These are phyloP conservation scores for Podarcis raffonei DNA, from an alignment of 2,113 vertebrate species.

Conservation along the genomic window DNA sequence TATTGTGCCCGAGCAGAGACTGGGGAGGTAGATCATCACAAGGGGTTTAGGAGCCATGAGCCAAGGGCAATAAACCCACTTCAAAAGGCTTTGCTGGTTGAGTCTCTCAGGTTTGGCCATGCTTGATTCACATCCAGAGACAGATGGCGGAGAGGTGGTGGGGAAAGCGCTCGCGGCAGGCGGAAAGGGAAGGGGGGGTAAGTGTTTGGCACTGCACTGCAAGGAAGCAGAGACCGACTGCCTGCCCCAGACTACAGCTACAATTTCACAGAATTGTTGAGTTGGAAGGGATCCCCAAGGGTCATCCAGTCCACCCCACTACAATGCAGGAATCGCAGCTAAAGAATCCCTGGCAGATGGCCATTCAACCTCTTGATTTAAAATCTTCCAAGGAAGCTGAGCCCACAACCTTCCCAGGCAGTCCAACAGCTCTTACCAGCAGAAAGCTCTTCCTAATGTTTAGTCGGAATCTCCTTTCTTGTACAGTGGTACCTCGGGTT, in stretches of 20 bases:
- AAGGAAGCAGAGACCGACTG: not conserved
- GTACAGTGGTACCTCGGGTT: too few species aligned
- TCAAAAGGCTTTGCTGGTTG: constrained; percentile 48
- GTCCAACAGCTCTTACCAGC: too few species aligned
- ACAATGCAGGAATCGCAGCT: not conserved
- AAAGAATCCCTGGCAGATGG: too few species aligned
- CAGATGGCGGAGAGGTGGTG: not conserved
- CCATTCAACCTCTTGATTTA: too few species aligned
- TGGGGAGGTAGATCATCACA: constrained; percentile 41
- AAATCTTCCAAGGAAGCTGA: too few species aligned
- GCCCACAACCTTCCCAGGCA: too few species aligned
- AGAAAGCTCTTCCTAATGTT: too few species aligned
- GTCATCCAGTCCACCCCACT: not conserved
- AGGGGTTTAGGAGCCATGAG: constrained; percentile 51
- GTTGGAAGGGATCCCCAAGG: not conserved
- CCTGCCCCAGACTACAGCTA: too few species aligned
- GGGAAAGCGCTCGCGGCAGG: constrained; percentile 36
- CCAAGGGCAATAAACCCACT: constrained; percentile 63
- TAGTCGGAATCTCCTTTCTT: too few species aligned
- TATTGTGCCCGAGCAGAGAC: constrained; percentile 15
- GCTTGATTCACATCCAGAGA: constrained; percentile 32
- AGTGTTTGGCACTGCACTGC: not conserved
- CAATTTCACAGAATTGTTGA: not conserved
- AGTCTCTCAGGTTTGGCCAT: constrained; percentile 31
- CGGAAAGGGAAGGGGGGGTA: not conserved